phyloP scores from a whole-genome alignment of 2,797 vertebrate genomes.

The Leuciscus waleckii region DNA sequence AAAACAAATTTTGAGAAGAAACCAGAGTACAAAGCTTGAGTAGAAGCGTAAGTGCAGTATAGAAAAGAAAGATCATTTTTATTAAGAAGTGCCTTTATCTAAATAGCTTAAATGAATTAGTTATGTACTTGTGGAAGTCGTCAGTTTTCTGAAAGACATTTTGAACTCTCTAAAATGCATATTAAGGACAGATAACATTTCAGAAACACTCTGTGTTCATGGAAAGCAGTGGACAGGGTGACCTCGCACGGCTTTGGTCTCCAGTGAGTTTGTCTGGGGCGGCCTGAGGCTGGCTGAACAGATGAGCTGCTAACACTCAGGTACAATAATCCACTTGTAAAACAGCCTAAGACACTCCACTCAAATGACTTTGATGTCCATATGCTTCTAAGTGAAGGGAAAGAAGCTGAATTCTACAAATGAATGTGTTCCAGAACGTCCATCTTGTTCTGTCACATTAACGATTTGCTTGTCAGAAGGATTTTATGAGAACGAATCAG shows the following conservation, averaged over 20 bases:
- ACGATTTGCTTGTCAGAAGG: background rate
- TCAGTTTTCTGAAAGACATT: background rate
- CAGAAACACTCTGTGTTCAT: background rate
- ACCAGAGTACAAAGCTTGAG: conserved; percentile 15
- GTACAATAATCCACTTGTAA: too few species aligned
- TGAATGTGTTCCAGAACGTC: conserved; percentile 31
- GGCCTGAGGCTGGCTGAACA: conserved; percentile 56
- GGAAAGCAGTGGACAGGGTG: conserved; percentile 13
- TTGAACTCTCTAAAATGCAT: background rate
- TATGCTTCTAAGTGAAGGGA: conserved; percentile 58
- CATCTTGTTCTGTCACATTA: conserved; percentile 40
- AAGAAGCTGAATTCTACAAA: conserved; percentile 58
- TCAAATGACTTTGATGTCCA: conserved; percentile 61
- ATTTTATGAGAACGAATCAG: conserved; percentile 43
- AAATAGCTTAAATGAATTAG: conserved; percentile 22
- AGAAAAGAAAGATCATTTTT: conserved; percentile 12
- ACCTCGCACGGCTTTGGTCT: background rate
- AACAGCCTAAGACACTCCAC: conserved; percentile 62
- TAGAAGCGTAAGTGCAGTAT: background rate
- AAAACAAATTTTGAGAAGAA: conserved; percentile 19
- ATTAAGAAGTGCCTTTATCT: conserved; percentile 17
- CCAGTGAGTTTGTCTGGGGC: background rate
- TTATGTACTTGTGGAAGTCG: background rate
- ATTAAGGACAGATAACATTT: conserved; percentile 5
- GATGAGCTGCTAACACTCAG: conserved; percentile 55